Evolutionary conservation across 2,113 vertebrate genomes (phyloP).

Genomic region (Prinia subflava): DNA sequence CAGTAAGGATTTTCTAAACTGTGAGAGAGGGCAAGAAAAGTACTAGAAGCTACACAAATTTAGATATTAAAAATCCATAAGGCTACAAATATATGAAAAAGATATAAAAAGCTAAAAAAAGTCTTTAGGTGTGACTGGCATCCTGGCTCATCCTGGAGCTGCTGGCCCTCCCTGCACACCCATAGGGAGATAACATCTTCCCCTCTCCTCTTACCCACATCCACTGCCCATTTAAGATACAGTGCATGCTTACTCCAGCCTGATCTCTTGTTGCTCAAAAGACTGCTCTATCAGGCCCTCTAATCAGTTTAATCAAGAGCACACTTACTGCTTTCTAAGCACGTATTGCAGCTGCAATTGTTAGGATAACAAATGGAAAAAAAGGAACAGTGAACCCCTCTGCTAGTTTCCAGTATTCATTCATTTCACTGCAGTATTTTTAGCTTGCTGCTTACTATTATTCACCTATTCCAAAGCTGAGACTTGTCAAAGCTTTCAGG

Average conservation of each 20-base stretch:
- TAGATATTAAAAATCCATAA: not conserved
- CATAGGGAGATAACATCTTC: not conserved
- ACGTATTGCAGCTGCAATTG: not conserved
- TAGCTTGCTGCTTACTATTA: not conserved
- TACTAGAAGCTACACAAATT: not conserved
- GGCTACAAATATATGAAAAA: not conserved
- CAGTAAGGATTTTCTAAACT: no score
- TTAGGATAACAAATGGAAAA: not conserved
- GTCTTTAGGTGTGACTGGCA: not conserved
- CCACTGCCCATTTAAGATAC: not conserved
- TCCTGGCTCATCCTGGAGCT: not conserved
- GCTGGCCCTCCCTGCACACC: rapidly evolving
- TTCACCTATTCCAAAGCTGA: not conserved
- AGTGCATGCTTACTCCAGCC: not conserved
- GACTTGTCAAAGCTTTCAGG: not conserved
- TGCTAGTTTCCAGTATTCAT: not conserved
- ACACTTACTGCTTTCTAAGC: not conserved
- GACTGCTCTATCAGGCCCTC: not conserved
- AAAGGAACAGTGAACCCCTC: not conserved
- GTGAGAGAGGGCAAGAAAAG: rapidly evolving
- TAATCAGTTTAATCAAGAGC: not conserved
- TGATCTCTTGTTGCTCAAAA: not conserved
- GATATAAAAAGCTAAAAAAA: not conserved
- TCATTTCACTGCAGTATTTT: not conserved
- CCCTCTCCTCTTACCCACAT: not conserved